A percentile compares a stretch with the other conserved stretches of the same genome.
These are phyloP conservation scores for Catharus bicknelli DNA, from an alignment of 2,113 vertebrate species.

Conservation along the genomic window DNA sequence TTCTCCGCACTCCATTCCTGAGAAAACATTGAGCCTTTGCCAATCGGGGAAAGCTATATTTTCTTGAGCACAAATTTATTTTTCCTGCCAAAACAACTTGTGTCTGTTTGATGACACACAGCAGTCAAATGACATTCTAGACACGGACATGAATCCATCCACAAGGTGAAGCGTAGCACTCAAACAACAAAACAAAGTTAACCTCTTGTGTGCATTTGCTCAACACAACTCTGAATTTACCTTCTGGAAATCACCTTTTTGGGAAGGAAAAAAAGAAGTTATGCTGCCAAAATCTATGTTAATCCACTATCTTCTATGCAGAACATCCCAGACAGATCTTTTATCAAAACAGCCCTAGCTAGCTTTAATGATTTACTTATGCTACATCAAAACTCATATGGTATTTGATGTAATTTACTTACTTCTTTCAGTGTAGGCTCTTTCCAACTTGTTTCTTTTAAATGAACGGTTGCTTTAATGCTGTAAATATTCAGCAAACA, in stretches of 20 bases:
- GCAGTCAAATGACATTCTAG: not conserved
- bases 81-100: not conserved
- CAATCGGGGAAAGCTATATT: not conserved
- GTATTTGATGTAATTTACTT: slow-evolving; percentile 24
- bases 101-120: not conserved
- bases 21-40: not conserved
- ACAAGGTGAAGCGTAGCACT: not conserved
- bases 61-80: not conserved
- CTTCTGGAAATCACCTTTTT: not conserved
- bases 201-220: not conserved
- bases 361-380: slow-evolving; percentile 9
- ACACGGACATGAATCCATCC: not conserved
- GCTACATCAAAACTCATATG: not conserved
- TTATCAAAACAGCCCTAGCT: not conserved
- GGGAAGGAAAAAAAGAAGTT: not conserved
- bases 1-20: not conserved
- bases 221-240: not conserved
- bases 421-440: slow-evolving; percentile 4
- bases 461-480: slow-evolving; percentile 39
- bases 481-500: slow-evolving; percentile 40
- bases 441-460: slow-evolving; percentile 46
- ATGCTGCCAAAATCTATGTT: not conserved
- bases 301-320: not conserved
- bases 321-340: not conserved
- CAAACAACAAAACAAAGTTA: not conserved